These are phyloP conservation scores for Scaeva pyrastri DNA, from an alignment of 2,888 invertebrate species.

Conservation along the genomic window DNA sequence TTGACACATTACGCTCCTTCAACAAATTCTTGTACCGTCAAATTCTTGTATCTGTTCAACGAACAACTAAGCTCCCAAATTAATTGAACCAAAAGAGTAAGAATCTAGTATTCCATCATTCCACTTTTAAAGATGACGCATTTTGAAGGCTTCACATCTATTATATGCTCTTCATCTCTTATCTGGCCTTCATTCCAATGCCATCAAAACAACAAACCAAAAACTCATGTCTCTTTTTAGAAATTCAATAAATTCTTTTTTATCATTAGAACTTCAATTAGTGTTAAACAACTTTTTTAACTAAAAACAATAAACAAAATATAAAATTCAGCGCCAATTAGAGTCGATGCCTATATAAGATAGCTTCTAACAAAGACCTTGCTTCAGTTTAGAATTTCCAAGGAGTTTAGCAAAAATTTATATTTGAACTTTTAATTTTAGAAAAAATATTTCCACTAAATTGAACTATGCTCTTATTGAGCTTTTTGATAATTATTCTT, in stretches of 20 bases:
- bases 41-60: too few relatives aligned
- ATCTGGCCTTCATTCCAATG: not conserved
- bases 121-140: not conserved
- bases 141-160: not conserved
- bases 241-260: constrained; percentile 2
- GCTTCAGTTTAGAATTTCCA: constrained; percentile 25
- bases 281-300: constrained; percentile 56
- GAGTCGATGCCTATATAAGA: constrained; percentile 48
- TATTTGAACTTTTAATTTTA: not conserved
- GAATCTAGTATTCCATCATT: too few relatives aligned
- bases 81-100: too few relatives aligned
- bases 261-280: constrained; percentile 65
- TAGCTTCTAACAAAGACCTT: not conserved
- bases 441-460: not conserved
- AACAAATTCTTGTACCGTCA: too few relatives aligned
- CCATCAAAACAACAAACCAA: not conserved
- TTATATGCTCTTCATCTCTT: not conserved
- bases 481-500: not conserved
- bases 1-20: too few relatives aligned
- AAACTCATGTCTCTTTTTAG: not conserved
- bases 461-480: not conserved
- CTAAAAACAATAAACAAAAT: constrained; percentile 1
- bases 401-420: not conserved
- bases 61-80: too few relatives aligned
- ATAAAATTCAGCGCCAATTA: not conserved